A percentile compares a stretch with the other conserved stretches of the same genome.
These are phyloP conservation scores for Rhaphigaster nebulosa DNA, from an alignment of 2,888 invertebrate genomes.

Conservation along the genomic window DNA sequence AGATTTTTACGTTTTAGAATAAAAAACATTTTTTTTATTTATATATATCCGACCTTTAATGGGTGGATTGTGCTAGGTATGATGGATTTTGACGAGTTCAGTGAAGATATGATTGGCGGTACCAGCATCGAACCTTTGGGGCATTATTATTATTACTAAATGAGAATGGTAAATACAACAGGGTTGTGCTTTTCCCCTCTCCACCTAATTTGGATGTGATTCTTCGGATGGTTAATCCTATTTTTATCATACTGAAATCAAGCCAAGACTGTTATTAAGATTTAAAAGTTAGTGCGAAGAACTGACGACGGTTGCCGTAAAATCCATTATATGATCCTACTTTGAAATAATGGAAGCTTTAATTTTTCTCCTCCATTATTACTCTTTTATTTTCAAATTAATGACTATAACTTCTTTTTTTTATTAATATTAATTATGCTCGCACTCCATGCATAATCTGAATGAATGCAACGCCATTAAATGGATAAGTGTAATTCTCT, in stretches of 20 bases:
- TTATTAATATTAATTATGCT: constrained; percentile 27
- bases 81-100: no score
- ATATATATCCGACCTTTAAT: no score
- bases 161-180: neutral
- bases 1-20: no score
- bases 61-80: no score
- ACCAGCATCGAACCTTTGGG: no score
- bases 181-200: no score
- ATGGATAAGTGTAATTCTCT: neutral
- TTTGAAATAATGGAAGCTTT: neutral
- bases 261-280: neutral
- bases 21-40: no score
- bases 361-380: constrained; percentile 5
- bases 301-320: neutral
- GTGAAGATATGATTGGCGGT: no score
- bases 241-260: neutral
- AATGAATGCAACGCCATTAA: constrained; percentile 1
- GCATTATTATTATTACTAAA: neutral
- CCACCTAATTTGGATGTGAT: no score
- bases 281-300: neutral
- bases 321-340: constrained; percentile 21
- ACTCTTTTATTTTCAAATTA: neutral
- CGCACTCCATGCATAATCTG: neutral
- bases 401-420: neutral
- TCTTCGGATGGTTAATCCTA: neutral